Evolutionary conservation across 2,113 vertebrate genomes (phyloP).

Genomic region (Semicossyphus pulcher): DNA sequence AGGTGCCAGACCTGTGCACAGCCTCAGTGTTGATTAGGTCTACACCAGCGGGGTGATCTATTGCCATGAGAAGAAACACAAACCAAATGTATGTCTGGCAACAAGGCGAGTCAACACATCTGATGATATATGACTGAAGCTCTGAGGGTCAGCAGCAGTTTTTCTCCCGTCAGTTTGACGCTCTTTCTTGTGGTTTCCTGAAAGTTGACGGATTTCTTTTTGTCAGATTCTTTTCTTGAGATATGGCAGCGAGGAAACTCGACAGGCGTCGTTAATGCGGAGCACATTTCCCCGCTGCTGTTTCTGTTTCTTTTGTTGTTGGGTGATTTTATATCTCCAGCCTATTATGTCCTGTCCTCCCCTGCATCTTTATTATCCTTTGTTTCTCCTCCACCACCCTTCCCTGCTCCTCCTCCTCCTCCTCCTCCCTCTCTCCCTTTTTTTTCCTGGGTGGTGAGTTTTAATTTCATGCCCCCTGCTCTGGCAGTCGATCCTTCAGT

Average conservation of each 20-base stretch:
- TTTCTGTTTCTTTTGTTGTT: slow-evolving; percentile 55
- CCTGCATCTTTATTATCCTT: slow-evolving; percentile 79
- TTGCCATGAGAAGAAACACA: slow-evolving; percentile 69
- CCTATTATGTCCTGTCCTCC: slow-evolving; percentile 43
- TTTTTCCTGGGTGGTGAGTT: slow-evolving; percentile 66
- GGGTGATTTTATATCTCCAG: slow-evolving; percentile 49
- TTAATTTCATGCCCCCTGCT: slow-evolving; percentile 85
- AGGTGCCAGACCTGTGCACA: slow-evolving; percentile 31
- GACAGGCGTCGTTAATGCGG: slow-evolving; percentile 53
- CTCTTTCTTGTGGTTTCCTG: slow-evolving; percentile 55
- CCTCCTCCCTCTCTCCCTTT: slow-evolving; percentile 33
- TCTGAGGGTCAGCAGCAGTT: slow-evolving; percentile 63
- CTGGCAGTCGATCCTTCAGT: slow-evolving; percentile 73
- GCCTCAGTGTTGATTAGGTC: slow-evolving; percentile 56
- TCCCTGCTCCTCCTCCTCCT: slow-evolving; percentile 9
- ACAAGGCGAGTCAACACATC: slow-evolving; percentile 60
- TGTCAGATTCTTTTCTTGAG: slow-evolving; percentile 19
- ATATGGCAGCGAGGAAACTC: slow-evolving; percentile 12
- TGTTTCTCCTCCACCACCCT: slow-evolving; percentile 62
- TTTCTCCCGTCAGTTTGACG: slow-evolving; percentile 44
- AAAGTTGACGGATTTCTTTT: slow-evolving; percentile 38
- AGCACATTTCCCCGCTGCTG: slow-evolving; percentile 46
- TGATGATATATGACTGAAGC: slow-evolving; percentile 62
- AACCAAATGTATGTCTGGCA: slow-evolving; percentile 77
- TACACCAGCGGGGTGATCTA: slow-evolving; percentile 60